Conservation (phyloP, 1,140 invertebrate species). For the Drosophila elegans region DNA sequence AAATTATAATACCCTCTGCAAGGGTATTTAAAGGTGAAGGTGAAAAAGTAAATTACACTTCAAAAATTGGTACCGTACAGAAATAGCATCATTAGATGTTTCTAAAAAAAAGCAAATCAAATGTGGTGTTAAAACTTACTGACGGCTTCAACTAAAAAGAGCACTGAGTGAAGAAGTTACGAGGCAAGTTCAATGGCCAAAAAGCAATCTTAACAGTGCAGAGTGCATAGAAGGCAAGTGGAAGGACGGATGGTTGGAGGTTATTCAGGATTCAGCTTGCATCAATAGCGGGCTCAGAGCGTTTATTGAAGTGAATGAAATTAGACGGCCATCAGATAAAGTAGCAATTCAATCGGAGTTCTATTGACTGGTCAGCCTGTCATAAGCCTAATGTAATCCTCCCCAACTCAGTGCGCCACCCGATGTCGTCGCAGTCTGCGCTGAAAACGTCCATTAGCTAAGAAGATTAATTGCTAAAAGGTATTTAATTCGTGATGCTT, state of each 20-base stretch:
- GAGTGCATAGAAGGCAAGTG: no score
- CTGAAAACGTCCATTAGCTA: conserved; percentile 82
- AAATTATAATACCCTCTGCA: no score
- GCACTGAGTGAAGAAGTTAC: background rate
- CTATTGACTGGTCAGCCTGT: conserved; percentile 56
- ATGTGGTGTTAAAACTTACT: background rate
- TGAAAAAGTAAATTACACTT: no score
- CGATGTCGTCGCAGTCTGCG: conserved; percentile 47
- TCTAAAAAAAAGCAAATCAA: background rate
- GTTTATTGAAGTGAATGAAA: conserved; percentile 80
- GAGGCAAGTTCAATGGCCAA: background rate
- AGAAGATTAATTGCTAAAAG: conserved; percentile 83
- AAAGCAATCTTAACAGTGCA: background rate
- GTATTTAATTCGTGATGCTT: conserved; percentile 82
- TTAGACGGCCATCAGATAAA: conserved; percentile 56
- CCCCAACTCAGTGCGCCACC: background rate
- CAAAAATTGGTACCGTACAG: no score
- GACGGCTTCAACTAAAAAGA: background rate
- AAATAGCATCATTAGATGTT: no score
- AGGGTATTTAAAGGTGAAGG: no score
- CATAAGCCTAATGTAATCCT: conserved; percentile 69
- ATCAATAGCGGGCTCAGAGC: conserved; percentile 51
- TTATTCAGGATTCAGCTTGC: conserved; percentile 12
- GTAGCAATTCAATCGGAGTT: conserved; percentile 55
- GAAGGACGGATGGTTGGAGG: background rate